phyloP scores from a whole-genome alignment of 2,888 invertebrate genomes.

The Ophioninae sp. region DNA sequence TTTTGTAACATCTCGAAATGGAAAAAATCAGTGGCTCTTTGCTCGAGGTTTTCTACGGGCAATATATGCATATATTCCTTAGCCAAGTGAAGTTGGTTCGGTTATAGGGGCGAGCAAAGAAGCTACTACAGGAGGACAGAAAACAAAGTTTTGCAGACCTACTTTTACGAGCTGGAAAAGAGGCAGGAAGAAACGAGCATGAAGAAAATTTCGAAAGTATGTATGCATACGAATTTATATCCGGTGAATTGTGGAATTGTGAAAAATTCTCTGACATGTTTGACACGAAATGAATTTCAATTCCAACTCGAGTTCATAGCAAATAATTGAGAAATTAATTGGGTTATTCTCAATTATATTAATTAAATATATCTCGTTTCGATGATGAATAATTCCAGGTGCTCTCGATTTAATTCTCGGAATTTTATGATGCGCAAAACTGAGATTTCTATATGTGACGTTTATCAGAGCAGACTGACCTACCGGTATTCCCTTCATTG shows the following conservation, averaged over 20 bases:
- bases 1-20: conserved; percentile 5
- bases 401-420: no score
- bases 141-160: conserved; percentile 2
- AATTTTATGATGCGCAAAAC: no score
- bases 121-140: neutral
- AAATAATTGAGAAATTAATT: neutral
- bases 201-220: neutral
- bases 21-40: conserved; percentile 3
- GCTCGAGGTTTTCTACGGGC: neutral
- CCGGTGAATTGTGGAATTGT: neutral
- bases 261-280: neutral
- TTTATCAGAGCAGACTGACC: no score
- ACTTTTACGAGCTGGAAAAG: conserved; percentile 7
- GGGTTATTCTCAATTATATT: neutral
- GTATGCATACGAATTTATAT: neutral
- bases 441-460: no score
- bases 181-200: neutral
- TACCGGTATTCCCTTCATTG: no score
- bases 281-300: neutral
- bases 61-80: neutral
- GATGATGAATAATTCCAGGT: neutral
- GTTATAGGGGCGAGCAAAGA: neutral
- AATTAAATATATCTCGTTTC: neutral
- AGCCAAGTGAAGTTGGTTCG: neutral
- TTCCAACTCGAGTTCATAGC: neutral